A percentile compares a stretch with the other conserved stretches of the same genome.
Conservation (phyloP, 37 sponge, comb jelly and placozoan species). For the Beroe ovata region DNA sequence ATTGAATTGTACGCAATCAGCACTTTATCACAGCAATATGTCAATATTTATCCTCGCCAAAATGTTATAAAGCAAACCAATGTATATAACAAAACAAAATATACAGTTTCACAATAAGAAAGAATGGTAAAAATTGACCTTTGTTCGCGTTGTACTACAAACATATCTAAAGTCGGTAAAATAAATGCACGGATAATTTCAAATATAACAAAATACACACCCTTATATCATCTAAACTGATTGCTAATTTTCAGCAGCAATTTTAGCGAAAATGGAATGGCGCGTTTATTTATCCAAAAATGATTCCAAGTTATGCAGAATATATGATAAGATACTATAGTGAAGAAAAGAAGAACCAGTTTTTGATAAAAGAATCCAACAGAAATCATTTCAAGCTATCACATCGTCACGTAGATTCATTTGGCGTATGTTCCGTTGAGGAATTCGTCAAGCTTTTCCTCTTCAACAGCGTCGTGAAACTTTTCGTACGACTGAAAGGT, state of each 20-base stretch:
- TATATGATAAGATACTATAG: too few relatives aligned
- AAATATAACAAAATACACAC: not conserved
- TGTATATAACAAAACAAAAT: not conserved
- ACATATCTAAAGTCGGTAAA: not conserved
- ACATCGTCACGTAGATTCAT: too few relatives aligned
- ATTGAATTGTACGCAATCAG: not conserved
- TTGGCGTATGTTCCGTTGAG: not conserved
- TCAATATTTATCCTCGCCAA: not conserved
- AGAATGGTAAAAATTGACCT: not conserved
- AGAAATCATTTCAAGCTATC: too few relatives aligned
- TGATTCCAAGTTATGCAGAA: too few relatives aligned
- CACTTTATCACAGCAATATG: not conserved
- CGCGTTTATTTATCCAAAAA: too few relatives aligned
- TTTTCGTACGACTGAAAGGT: conserved; percentile 17
- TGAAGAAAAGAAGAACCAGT: too few relatives aligned
- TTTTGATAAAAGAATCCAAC: too few relatives aligned
- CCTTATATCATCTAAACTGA: not conserved
- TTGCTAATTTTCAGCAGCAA: too few relatives aligned
- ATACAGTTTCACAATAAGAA: not conserved
- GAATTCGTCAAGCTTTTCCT: conserved; percentile 8
- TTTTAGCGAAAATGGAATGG: too few relatives aligned
- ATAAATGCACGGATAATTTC: not conserved
- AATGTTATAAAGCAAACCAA: not conserved
- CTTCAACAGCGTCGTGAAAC: conserved; percentile 55
- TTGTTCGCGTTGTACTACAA: not conserved